These are phyloP conservation scores for Lobophora halterata DNA, from an alignment of 2,888 invertebrate genomes.

Conservation along the genomic window DNA sequence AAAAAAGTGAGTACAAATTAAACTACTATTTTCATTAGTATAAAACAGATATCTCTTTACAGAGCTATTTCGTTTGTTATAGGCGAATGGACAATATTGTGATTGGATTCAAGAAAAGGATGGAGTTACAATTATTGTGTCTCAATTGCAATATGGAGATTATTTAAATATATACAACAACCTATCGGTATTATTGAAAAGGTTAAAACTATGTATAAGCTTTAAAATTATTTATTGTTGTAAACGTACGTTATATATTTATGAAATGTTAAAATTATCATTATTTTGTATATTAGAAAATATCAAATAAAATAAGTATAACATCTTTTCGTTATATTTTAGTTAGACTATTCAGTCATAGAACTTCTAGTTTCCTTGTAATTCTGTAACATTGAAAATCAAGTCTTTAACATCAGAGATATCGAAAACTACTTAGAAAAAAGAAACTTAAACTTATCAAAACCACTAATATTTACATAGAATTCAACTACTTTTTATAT, in stretches of 20 bases:
- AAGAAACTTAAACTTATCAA: too few relatives aligned
- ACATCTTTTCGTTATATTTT: conserved; percentile 16
- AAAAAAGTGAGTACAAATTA: conserved; percentile 59
- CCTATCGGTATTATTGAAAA: conserved; percentile 11
- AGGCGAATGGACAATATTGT: conserved; percentile 84
- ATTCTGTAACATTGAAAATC: conserved; percentile 23
- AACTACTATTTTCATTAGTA: neutral
- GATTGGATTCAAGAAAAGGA: conserved; percentile 81
- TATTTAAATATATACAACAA: conserved; percentile 40
- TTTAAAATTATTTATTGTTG: conserved; percentile 33
- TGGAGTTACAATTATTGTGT: conserved; percentile 86
- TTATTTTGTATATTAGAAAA: conserved; percentile 18
- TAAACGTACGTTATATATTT: conserved; percentile 20
- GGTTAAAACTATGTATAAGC: conserved; percentile 21
- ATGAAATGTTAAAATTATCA: conserved; percentile 21
- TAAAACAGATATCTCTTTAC: neutral
- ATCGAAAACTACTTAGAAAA: too few relatives aligned
- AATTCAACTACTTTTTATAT: too few relatives aligned
- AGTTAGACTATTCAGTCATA: conserved; percentile 4
- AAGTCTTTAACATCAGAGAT: too few relatives aligned
- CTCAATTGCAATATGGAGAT: conserved; percentile 76
- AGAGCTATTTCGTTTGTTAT: conserved; percentile 37
- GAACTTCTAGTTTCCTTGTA: conserved; percentile 35
- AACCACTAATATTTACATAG: too few relatives aligned
- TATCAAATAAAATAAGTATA: conserved; percentile 29